Base-by-base conservation (phyloP, 2,113 vertebrate genomes). In the Eulacestoma nigropectus region DNA sequence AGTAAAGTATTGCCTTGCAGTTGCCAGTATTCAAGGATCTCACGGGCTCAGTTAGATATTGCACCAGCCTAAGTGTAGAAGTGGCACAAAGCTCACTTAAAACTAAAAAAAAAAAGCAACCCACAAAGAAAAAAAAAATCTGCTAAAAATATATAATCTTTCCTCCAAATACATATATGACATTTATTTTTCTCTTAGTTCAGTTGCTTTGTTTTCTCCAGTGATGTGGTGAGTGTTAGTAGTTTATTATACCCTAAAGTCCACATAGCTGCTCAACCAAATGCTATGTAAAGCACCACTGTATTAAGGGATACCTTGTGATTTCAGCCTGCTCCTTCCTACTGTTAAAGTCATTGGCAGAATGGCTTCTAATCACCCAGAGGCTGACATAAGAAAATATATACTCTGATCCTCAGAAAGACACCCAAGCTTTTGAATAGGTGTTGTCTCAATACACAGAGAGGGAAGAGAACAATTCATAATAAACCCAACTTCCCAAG, bases 141-240 rank as follows among this genome's bases (percentile, higher is more conserved):
- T 33, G 7, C 29, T 73, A 60, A 92, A 84, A 84, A 44, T 18
- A 60, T 7, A 19, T 39, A 16, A 21, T 23, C 8, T 35, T 27
- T 56, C 14, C 29, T 75, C 21, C 33, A 76, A 87, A 49, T 19
- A 52, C 0, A 5, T 11, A 4, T 4, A 27, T 29, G 7, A 26
- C 21, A 26, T n/a, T 81, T 33, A 21, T 53, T 57, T 13, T 84
- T 56, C 41, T 76, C 50, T 52, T 60, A n/a, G 55, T 46, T 46
- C 35, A 44, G 22, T 26, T 81, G 59, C 29, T 44, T 64, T 70
- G 29, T 33, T 74, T 70, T 72, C 47, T 25, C n/a, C 27, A 60
- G 20, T 27, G 7, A 21, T 2, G 3, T 0, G 5, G n/a, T 57
- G 14, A 37, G 41, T 33, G 16, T 50, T 16, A n/a, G 23, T 7